Evolutionary conservation across 2,888 invertebrate genomes (phyloP).

Genomic region (Clivina fossor): DNA sequence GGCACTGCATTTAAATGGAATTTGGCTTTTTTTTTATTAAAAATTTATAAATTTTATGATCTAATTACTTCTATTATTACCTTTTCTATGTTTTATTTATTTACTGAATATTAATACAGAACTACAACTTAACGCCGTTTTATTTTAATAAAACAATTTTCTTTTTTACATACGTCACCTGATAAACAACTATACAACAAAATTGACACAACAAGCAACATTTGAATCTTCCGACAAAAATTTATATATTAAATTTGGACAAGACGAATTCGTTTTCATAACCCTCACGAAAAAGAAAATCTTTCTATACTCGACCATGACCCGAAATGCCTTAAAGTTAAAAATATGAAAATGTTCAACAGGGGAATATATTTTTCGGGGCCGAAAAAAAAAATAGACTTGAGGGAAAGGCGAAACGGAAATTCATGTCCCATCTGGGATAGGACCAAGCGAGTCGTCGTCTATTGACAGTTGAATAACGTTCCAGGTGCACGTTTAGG

Average conservation of each 20-base stretch:
- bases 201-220: background rate
- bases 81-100: too few species aligned
- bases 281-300: constrained; percentile 1
- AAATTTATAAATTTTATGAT: too few species aligned
- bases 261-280: constrained; percentile 15
- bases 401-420: constrained; percentile 17
- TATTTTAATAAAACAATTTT: background rate
- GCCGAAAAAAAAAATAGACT: constrained; percentile 19
- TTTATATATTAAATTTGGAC: constrained; percentile 11
- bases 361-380: constrained; percentile 18
- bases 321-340: constrained; percentile 12
- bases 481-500: too few species aligned
- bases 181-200: background rate
- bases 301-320: constrained; percentile 1
- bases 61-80: too few species aligned
- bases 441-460: constrained; percentile 8
- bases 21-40: too few species aligned
- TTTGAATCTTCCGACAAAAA: background rate
- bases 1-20: too few species aligned
- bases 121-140: too few species aligned
- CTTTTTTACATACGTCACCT: background rate
- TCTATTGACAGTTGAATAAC: constrained; percentile 17
- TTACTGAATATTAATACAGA: too few species aligned
- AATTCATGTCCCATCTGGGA: constrained; percentile 26
- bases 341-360: constrained; percentile 28